Evolutionary conservation across 2,797 vertebrate genomes (phyloP).

Genomic region (Pitangus sulphuratus): DNA sequence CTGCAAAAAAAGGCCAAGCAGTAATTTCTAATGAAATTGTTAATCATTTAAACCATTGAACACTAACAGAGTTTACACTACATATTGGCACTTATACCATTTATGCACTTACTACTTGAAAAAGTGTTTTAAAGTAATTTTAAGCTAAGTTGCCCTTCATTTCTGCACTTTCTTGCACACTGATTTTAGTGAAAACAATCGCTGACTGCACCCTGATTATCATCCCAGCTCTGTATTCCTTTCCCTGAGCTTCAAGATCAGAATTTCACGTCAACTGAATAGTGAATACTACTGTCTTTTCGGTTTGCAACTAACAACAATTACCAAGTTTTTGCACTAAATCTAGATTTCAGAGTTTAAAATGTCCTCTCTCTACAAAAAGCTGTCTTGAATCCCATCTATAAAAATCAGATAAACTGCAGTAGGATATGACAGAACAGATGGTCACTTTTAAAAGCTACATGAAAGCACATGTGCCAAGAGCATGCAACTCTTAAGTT

Average conservation of each 20-base stretch:
- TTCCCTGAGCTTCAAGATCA: not conserved
- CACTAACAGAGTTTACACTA: not conserved
- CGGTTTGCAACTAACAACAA: not conserved
- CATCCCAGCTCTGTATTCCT: not conserved
- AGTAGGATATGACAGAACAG: not conserved
- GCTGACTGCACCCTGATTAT: fast-evolving
- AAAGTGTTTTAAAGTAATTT: not conserved
- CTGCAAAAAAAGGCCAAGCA: not conserved
- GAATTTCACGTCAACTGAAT: not conserved
- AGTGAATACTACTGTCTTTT: not conserved
- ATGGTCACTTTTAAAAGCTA: not conserved
- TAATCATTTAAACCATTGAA: not conserved
- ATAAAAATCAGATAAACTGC: not conserved
- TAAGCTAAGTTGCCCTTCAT: not conserved
- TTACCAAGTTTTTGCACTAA: not conserved
- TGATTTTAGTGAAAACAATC: not conserved
- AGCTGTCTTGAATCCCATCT: not conserved
- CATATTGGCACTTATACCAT: not conserved
- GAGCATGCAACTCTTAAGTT: not conserved
- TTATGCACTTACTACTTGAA: not conserved
- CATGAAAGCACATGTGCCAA: not conserved
- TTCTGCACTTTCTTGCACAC: not conserved
- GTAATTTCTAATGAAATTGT: not conserved
- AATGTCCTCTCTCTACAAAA: not conserved
- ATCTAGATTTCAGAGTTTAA: not conserved